These are phyloP conservation scores for Rhynchomys soricoides DNA, from an alignment of 2,113 vertebrate genomes.

Conservation along the genomic window DNA sequence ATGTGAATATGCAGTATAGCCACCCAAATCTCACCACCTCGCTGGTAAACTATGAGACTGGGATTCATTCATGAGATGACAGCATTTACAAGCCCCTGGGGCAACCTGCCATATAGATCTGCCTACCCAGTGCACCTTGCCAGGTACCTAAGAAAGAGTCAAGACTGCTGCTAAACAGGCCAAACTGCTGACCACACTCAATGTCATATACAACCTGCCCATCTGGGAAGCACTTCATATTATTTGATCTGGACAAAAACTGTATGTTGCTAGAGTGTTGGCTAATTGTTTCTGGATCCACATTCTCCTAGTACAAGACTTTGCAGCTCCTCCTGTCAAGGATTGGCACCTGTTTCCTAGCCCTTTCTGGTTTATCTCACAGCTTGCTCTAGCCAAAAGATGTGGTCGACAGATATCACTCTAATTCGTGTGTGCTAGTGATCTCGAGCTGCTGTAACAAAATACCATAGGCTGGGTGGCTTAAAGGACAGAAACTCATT, in stretches of 20 bases:
- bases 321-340: neutral
- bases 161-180: neutral
- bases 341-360: neutral
- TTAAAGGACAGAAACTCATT: neutral
- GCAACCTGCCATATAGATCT: neutral
- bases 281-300: neutral
- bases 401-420: neutral
- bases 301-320: neutral
- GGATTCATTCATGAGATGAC: neutral
- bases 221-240: neutral
- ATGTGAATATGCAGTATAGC: neutral
- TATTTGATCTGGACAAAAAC: neutral
- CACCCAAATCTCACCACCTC: neutral
- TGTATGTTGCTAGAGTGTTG: neutral
- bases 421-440: neutral
- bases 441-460: neutral
- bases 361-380: neutral
- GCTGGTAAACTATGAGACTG: neutral
- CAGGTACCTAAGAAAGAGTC: neutral
- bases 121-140: neutral
- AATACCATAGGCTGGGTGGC: neutral
- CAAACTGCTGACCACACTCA: neutral
- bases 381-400: neutral
- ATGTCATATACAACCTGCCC: neutral
- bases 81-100: neutral